phyloP scores from a whole-genome alignment of 2,797 vertebrate species.

The Steatocranus sp. region DNA sequence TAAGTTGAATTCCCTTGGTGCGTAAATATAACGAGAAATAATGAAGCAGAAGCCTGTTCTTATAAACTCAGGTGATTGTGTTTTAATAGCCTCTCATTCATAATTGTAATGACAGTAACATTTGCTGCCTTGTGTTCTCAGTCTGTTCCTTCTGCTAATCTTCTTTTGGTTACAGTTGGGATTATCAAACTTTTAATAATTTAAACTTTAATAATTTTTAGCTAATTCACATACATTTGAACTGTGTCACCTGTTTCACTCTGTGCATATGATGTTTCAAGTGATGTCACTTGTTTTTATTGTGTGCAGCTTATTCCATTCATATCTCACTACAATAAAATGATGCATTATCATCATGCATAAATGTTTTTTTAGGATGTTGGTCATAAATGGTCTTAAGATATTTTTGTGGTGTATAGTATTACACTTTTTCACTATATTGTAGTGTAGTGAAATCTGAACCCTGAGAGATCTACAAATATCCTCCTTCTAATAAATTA shows the following conservation, averaged over 20 bases:
- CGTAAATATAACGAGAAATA: fast-evolving
- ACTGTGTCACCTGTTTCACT: not conserved
- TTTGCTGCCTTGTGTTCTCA: not conserved
- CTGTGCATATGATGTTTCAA: not conserved
- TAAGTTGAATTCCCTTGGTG: not conserved
- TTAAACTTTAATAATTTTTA: fast-evolving
- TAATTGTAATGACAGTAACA: not conserved
- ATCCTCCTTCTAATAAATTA: fast-evolving
- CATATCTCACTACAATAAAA: not conserved
- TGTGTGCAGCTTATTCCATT: not conserved
- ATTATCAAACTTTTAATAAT: not conserved
- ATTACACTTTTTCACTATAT: not conserved
- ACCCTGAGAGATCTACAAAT: fast-evolving
- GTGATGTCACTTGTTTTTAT: not conserved
- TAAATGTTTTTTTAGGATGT: not conserved
- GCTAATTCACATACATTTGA: not conserved
- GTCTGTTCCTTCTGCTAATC: fast-evolving
- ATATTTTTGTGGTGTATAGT: not conserved
- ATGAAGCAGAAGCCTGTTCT: fast-evolving
- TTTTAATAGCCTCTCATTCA: not conserved
- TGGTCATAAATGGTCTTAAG: not conserved
- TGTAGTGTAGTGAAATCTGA: not conserved
- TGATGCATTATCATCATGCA: not conserved
- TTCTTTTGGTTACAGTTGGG: not conserved
- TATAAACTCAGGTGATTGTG: not conserved